Percentiles rank a stretch among this genome's conserved stretches.
Conservation (phyloP, 2,888 invertebrate genomes). For the Homarus gammarus region DNA sequence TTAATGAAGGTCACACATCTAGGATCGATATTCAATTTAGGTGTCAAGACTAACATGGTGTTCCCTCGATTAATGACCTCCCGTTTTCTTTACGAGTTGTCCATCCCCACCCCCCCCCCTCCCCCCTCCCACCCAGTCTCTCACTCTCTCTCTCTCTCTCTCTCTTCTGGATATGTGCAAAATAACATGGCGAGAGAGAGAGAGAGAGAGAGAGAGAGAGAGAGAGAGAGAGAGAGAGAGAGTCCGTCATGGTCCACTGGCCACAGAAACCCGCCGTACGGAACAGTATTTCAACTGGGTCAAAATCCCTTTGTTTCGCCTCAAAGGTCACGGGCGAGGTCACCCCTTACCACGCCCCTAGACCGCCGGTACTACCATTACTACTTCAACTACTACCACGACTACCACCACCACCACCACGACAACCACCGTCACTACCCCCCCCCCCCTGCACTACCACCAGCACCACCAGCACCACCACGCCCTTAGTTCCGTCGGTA, state of each 20-base stretch:
- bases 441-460: too few species aligned
- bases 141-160: too few species aligned
- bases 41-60: neutral
- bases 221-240: neutral
- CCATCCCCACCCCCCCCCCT: too few species aligned
- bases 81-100: too few species aligned
- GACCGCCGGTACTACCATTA: neutral
- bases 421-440: too few species aligned
- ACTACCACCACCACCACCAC: too few species aligned
- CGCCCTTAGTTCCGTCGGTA: too few species aligned
- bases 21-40: conserved; percentile 4
- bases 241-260: neutral
- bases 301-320: neutral
- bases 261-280: neutral
- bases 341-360: neutral
- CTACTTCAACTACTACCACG: neutral
- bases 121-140: too few species aligned
- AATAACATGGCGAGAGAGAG: too few species aligned
- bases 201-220: neutral
- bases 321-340: neutral
- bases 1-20: too few species aligned
- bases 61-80: neutral
- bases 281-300: neutral
- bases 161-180: too few species aligned
- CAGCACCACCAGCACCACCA: too few species aligned